Evolutionary conservation across 2,888 invertebrate genomes (phyloP).

Genomic region (Drosophila robusta): DNA sequence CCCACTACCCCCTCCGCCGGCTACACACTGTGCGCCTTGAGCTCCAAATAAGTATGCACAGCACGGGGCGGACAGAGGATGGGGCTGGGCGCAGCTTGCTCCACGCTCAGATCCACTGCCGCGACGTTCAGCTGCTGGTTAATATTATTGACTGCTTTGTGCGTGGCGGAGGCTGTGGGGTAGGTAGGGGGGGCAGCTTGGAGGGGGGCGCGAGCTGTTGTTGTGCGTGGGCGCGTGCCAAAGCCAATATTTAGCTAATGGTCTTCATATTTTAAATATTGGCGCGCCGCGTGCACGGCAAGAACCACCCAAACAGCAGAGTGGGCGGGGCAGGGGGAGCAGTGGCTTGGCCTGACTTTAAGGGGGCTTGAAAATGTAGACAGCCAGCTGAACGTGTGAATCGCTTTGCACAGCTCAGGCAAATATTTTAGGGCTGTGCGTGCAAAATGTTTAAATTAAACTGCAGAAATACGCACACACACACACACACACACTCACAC

Average conservation of each 20-base stretch:
- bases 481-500: conserved; percentile 9
- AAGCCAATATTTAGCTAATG: conserved; percentile 81
- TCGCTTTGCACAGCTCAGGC: conserved; percentile 35
- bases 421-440: conserved; percentile 42
- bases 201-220: conserved; percentile 18
- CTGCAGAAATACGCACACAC: conserved; percentile 37
- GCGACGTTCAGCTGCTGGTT: conserved; percentile 53
- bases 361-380: conserved; percentile 5
- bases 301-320: not conserved
- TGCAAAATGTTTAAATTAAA: conserved; percentile 73
- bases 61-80: conserved; percentile 64
- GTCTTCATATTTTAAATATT: conserved; percentile 81
- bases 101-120: conserved; percentile 38
- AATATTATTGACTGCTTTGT: conserved; percentile 77
- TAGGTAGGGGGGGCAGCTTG: not conserved
- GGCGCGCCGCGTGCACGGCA: conserved; percentile 46
- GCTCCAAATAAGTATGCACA: conserved; percentile 80
- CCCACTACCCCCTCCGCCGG: not conserved
- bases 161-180: conserved; percentile 26
- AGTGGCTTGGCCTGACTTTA: not conserved
- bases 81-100: not conserved
- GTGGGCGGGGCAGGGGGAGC: not conserved
- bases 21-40: conserved; percentile 56
- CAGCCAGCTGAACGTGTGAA: conserved; percentile 43
- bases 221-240: conserved; percentile 73